Percentiles rank a stretch among this genome's conserved stretches.
Evolutionary conservation across 2,113 vertebrate species (phyloP).

Genomic region (Rhabdornis inornatus): DNA sequence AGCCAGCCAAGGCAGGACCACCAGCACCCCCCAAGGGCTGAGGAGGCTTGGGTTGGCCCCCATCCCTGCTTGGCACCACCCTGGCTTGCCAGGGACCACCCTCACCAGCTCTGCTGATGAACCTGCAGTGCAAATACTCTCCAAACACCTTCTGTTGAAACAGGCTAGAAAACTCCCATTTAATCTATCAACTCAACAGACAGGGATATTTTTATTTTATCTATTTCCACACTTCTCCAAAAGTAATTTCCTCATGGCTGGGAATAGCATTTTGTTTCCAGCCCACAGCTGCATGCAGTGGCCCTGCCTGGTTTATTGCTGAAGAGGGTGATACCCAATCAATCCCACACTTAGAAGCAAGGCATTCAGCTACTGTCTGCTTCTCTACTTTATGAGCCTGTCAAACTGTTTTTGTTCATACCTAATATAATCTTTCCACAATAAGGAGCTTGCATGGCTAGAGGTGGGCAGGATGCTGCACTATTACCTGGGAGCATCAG

Average conservation of each 20-base stretch:
- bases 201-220: neutral
- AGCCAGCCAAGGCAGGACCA: accelerated
- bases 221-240: neutral
- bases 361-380: neutral
- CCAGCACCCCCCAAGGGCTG: accelerated
- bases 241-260: neutral
- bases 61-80: accelerated
- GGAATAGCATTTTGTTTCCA: neutral
- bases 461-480: neutral
- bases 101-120: neutral
- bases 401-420: neutral
- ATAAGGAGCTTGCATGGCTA: neutral
- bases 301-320: neutral
- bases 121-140: neutral
- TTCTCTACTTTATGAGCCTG: neutral
- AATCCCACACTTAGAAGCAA: neutral
- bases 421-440: neutral
- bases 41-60: neutral
- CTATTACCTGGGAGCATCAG: neutral
- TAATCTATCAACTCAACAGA: neutral
- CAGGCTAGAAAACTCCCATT: neutral
- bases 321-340: neutral
- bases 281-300: accelerated
- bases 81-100: neutral
- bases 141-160: neutral